Evolutionary conservation across 2,888 invertebrate species (phyloP), one percentile per base, ranked within the genome.

Genomic region (Drosophila affinis): DNA sequence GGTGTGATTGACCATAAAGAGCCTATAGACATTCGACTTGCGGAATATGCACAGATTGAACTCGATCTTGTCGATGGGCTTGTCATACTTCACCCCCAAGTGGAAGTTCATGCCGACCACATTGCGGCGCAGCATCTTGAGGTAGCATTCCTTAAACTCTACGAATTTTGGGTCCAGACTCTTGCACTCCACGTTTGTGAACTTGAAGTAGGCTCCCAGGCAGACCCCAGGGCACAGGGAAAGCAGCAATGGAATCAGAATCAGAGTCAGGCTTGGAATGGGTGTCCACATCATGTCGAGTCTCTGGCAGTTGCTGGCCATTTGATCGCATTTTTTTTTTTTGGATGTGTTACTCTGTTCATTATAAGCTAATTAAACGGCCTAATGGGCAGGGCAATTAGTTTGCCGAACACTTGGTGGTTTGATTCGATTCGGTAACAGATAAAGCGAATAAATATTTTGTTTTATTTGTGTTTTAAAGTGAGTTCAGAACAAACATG

Each of bases 1-100:
- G 2, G 75, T 61, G 7, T 54, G 44, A 47, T 75, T 75, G 0
- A 75, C 24, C 47, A 65, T 17, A 34, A 62, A 65, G 9, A 49
- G 44, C 10, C 53, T 60, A 57, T 64, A 70, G 7, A 45, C 64
- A 39, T 72, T 76, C 9, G 71, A 61, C 27, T 67, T 75, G n/a
- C 67, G 57, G 7, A 63, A 74, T 7, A 69, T 39, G 3, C 46
- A 29, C n/a, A 75, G 18, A 39, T 64, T 75, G 9, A 75, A 53
- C 56, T 64, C 10, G n/a, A 75, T 46, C 5, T 64, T 59, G 17
- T 64, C 44, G 14, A 72, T 27, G 7, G 72, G 72, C 9, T 24
- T n/a, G 0, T 10, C 17, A 6, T 47, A 45, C 12, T 62, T 54
- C 10, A 72, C 24, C 1, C 7, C n/a, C 9, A 51, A 2, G 5